Percentiles rank a stretch among this genome's conserved stretches.
Evolutionary conservation across 2,113 vertebrate genomes (phyloP).

Genomic region (Oryzias curvinotus): DNA sequence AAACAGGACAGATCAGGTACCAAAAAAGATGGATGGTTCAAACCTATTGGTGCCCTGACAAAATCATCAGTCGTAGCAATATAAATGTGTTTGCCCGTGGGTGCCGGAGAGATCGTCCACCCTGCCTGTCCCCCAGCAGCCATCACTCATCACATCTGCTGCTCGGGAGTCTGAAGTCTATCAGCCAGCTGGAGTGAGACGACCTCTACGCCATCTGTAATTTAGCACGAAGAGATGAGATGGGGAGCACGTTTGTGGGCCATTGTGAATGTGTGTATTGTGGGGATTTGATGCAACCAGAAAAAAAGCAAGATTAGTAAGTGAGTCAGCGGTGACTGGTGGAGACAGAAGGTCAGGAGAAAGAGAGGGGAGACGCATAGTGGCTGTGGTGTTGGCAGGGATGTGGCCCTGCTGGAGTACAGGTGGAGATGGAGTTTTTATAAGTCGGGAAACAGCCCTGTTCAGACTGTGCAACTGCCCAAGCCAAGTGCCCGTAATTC

Average conservation of each 20-base stretch:
- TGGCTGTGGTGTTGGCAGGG: not conserved
- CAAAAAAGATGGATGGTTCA: too few relatives aligned
- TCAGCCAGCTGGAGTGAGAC: slow-evolving; percentile 61
- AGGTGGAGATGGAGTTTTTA: slow-evolving; percentile 12
- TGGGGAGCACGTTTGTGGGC: slow-evolving; percentile 3
- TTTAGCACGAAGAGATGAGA: slow-evolving; percentile 51
- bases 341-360: slow-evolving; percentile 1
- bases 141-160: slow-evolving; percentile 53
- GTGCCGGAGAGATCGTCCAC: slow-evolving; percentile 18
- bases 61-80: too few relatives aligned
- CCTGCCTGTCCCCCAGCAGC: slow-evolving; percentile 33
- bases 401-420: slow-evolving; percentile 4
- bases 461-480: not conserved
- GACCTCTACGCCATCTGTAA: slow-evolving; percentile 59
- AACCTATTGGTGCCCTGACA: too few relatives aligned
- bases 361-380: not conserved
- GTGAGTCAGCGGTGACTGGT: slow-evolving; percentile 8
- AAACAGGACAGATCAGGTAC: too few relatives aligned
- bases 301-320: slow-evolving; percentile 13
- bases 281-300: slow-evolving; percentile 14
- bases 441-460: not conserved
- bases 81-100: too few relatives aligned
- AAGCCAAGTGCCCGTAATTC: slow-evolving; percentile 45
- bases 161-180: slow-evolving; percentile 59
- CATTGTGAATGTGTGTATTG: slow-evolving; percentile 8